Conservation (phyloP, 2,888 invertebrate genomes). For the Drosophila cyrtoloma region DNA sequence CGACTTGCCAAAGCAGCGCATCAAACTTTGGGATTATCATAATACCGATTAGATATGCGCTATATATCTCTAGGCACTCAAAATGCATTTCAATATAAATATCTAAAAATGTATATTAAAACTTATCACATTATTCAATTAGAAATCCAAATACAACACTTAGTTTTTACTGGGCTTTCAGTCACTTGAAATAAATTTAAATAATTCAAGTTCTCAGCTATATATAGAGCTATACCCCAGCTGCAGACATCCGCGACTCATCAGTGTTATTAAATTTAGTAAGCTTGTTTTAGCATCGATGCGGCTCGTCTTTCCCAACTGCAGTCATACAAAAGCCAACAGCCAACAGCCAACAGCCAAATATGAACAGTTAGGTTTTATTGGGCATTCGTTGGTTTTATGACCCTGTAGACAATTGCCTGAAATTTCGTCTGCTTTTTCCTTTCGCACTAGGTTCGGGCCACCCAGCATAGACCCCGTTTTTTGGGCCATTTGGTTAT, state of each 20-base stretch:
- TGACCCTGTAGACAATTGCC: constrained; percentile 61
- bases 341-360: constrained; percentile 56
- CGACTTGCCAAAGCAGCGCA: background rate
- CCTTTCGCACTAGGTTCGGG: background rate
- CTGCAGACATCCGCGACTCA: background rate
- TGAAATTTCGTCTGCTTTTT: constrained; percentile 11
- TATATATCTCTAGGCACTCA: too few species aligned
- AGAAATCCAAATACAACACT: background rate
- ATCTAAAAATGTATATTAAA: too few species aligned
- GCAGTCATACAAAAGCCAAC: constrained; percentile 19
- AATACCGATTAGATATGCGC: background rate
- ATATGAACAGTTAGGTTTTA: constrained; percentile 71
- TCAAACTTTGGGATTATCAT: background rate
- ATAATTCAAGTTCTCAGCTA: background rate
- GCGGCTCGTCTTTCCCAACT: background rate
- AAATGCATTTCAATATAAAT: too few species aligned
- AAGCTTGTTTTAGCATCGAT: constrained; percentile 26
- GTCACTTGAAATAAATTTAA: background rate
- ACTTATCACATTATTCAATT: background rate
- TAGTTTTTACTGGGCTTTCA: background rate
- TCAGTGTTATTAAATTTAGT: constrained; percentile 12
- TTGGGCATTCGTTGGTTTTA: constrained; percentile 68
- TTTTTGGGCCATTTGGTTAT: constrained; percentile 61
- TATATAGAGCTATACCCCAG: background rate
- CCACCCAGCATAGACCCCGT: constrained; percentile 8